Evolutionary conservation across 2,113 vertebrate genomes (phyloP).

Genomic region (Piliocolobus tephrosceles): DNA sequence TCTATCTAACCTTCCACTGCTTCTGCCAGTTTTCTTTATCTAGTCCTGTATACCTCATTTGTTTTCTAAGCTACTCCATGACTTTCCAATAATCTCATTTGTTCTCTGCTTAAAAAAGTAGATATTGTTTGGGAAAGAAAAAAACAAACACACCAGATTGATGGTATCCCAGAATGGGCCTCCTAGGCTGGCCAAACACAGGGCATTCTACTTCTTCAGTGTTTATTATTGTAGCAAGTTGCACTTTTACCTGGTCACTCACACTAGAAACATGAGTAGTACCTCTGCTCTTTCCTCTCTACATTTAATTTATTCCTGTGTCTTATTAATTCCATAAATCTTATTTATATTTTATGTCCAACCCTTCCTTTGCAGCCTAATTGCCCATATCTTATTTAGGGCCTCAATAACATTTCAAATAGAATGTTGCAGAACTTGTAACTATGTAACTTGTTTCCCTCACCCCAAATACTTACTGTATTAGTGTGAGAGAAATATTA

Average conservation of each 20-base stretch:
- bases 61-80: neutral
- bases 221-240: neutral
- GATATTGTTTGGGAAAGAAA: neutral
- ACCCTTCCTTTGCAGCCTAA: neutral
- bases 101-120: neutral
- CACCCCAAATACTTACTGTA: neutral
- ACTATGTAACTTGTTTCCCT: neutral
- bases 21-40: neutral
- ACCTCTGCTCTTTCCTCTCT: neutral
- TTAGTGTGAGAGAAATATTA: neutral
- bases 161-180: neutral
- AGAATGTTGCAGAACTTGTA: neutral
- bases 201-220: neutral
- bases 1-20: neutral
- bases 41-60: neutral
- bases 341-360: neutral
- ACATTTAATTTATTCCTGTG: neutral
- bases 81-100: neutral
- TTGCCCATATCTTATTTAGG: neutral
- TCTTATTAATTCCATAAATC: neutral
- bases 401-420: neutral
- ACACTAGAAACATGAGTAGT: neutral
- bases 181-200: neutral
- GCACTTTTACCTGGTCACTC: neutral
- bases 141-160: neutral